Evolutionary conservation across 2,888 invertebrate genomes (phyloP), one percentile per base, ranked within the genome.

Genomic region (Sinopyrophorus schimmeli): DNA sequence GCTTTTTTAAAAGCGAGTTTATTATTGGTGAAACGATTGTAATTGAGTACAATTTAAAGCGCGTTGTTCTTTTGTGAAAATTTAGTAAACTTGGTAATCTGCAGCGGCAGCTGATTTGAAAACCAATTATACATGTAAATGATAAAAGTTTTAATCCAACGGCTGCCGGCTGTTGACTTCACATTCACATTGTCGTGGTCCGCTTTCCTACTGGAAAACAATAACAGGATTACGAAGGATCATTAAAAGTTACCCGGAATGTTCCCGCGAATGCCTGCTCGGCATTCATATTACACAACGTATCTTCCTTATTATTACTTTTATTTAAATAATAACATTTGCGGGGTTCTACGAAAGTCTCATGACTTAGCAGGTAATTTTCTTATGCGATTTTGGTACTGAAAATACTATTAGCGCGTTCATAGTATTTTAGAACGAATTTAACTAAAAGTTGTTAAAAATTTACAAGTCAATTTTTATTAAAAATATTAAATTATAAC

Each of bases 111-210:
- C 35, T 38, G 48, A 42, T 48, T 42, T 38, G 37, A 30, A 42
- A 48, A 42, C 48, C 48, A 48, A 48, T 48, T 48, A 48, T 42
- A 42, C 38, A 48, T 48, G 48, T 48, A 48, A 48, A 48, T 48
- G 48, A 35, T 48, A 42, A 48, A 48, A 48, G 48, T 48, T 48
- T 42, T 42, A 48, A 48, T 48, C 48, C 37, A 26, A 31, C 48
- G 42, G 41, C 48, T 34, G 48, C 30, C 37, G 35, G 41, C 41
- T 48, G 48, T 42, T 48, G 42, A 42, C 48, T 48, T 48, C 48
- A 48, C 30, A 42, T 46, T 48, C 48, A 38, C 42, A 37, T 48
- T 42, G 42, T 48, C 48, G 48, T 38, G 48, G 48, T 48, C 42
- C 37, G 38, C 31, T 37, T 48, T 26, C 48, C 20, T 42, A 42